Base-by-base conservation (phyloP, 2,797 vertebrate species). In the Sebastes glaucus region DNA sequence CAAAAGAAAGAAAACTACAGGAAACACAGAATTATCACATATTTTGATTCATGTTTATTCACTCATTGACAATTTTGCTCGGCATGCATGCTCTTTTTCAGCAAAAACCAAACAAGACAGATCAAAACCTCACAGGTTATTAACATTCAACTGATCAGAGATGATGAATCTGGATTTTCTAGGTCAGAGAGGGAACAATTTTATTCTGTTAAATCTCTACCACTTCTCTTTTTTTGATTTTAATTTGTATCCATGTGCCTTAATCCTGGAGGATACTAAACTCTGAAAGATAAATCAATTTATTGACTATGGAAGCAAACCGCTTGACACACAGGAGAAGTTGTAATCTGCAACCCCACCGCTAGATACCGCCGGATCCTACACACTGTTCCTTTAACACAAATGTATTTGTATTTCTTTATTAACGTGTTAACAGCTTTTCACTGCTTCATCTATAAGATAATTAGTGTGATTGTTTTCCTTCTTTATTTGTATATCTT, bases 11-110 rank as follows among this genome's bases (percentile, higher is more conserved):
- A 38, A 46, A 20, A 32, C 3, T 4, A 5, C 28, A 57, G 38
- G 13, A 59, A 23, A 64, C 23, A 52, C 2, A 18, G 18, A 75
- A 33, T 11, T 10, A 27, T 14, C 1, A 13, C 14, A 60, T 30
- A 5, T 56, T 66, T 14, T 0, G 4, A 57, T 35, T 42, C 1
- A 55, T 57, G 22, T 87, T 85, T 89, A 77, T 84, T 84, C 6
- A 65, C 13, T 22, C n/a, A 11, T 1, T 60, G n/a, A 71, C 7
- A 27, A 23, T 16, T 16, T 27, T 53, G 52, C 10, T 25, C n/a
- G 16, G 23, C 38, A 11, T 52, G 13, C 59, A n/a, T 1, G 9
- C 23, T 61, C 11, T 57, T 73, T 25, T 55, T 30, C 11, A 67
- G 23, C 13, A 53, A 33, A 11, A 68, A 27, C 4, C 38, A 53